Evolutionary conservation across 2,888 invertebrate genomes (phyloP).

Genomic region (Zygogramma bicolorata): DNA sequence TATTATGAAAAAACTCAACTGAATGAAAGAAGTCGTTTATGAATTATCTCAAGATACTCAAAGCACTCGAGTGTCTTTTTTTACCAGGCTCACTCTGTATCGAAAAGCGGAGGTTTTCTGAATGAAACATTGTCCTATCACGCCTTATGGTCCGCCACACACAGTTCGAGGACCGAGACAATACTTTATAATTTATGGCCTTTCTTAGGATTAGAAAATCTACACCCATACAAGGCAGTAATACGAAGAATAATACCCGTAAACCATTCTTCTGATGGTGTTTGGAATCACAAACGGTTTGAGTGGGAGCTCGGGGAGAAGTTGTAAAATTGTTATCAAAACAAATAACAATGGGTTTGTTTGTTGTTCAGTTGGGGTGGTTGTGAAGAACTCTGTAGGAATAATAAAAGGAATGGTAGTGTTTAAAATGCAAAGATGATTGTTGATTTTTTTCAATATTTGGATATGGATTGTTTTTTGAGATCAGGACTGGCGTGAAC

Average conservation of each 20-base stretch:
- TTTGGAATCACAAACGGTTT: neutral
- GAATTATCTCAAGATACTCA: neutral
- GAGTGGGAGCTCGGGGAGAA: neutral
- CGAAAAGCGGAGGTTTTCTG: conserved; percentile 4
- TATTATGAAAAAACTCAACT: neutral
- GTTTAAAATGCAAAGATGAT: too few species aligned
- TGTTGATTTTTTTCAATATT: neutral
- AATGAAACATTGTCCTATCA: conserved; percentile 8
- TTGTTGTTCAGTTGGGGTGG: neutral
- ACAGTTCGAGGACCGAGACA: conserved; percentile 34
- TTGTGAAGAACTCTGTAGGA: neutral
- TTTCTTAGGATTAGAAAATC: conserved; percentile 19
- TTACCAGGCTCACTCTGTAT: neutral
- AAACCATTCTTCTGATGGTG: conserved; percentile 14
- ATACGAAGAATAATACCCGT: conserved; percentile 18
- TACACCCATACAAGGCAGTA: conserved; percentile 24
- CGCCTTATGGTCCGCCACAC: conserved; percentile 30
- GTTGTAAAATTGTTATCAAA: neutral
- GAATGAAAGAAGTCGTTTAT: neutral
- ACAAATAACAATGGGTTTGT: neutral
- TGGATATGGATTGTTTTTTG: neutral
- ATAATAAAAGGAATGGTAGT: too few species aligned
- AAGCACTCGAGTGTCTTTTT: neutral
- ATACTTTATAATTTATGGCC: conserved; percentile 32
- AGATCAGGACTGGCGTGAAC: too few species aligned